These are phyloP conservation scores for Mesochorus sp. DNA, from an alignment of 2,888 invertebrate species.

Conservation along the genomic window DNA sequence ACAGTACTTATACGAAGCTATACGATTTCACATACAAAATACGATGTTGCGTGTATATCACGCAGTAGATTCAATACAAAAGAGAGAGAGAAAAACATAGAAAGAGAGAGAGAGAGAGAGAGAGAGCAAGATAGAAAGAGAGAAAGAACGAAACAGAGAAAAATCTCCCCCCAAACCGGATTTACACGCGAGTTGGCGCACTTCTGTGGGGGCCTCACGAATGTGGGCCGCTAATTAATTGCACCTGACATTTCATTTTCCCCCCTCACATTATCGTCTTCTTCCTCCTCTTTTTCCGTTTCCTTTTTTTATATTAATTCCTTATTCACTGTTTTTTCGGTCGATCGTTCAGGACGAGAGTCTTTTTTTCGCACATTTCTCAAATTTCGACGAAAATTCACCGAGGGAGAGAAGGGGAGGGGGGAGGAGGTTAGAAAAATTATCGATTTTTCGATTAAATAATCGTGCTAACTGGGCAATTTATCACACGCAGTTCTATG, in stretches of 20 bases:
- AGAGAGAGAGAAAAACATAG: background rate
- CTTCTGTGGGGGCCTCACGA: constrained; percentile 40
- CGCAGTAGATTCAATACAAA: background rate
- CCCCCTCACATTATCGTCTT: background rate
- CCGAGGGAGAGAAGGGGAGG: no score
- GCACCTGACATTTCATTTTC: constrained; percentile 33
- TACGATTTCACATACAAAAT: constrained; percentile 36
- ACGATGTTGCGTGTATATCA: background rate
- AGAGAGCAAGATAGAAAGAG: background rate
- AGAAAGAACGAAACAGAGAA: no score
- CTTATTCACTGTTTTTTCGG: background rate
- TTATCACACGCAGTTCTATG: background rate
- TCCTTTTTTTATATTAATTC: background rate
- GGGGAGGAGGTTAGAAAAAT: no score
- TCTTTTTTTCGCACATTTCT: background rate
- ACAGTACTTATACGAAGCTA: constrained; percentile 18
- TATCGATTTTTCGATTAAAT: no score
- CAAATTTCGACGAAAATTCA: no score
- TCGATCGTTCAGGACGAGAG: background rate
- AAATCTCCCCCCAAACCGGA: constrained; percentile 63
- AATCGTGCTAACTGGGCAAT: background rate
- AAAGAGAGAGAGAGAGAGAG: constrained; percentile 1
- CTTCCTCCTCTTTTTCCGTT: background rate
- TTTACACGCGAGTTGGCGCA: constrained; percentile 70
- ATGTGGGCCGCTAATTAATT: constrained; percentile 59